Evolutionary conservation across 2,888 invertebrate genomes (phyloP), one percentile per base, ranked within the genome.

Genomic region (Keiferia lycopersicella): DNA sequence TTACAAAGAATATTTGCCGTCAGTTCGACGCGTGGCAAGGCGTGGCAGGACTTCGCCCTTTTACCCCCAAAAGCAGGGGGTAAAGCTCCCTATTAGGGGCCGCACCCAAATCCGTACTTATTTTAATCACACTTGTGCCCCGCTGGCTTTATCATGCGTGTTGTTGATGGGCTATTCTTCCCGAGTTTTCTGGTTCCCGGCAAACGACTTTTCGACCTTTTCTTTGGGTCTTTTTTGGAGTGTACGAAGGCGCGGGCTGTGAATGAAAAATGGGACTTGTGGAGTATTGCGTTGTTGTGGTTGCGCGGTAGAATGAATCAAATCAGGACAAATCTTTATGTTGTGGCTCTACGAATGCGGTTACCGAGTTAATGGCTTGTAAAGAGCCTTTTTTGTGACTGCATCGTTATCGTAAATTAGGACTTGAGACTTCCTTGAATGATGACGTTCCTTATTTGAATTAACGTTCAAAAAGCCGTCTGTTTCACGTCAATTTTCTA

Each of bases 21-120:
- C 53, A 58, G 48, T n/a, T 75, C 71, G 77, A 71, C 70, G 73
- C 66, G 69, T 67, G 67, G 64, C 69, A 67, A 76, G 78, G 80
- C 76, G 81, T 77, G 81, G 79, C 73, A 72, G 71, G 74, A 71
- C 74, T 71, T 71, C 72, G 71, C 72, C 73, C 75, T 81, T 20
- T 45, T 26, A 12, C 41, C 65, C 63, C 66, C 26, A 53, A 30
- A 53, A 53, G n/a, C 30, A 26, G 26, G 56, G 56, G 56, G 56
- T 56, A 16, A 56, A 56, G 10, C 16, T 59, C 66, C 64, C 65
- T 30, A 80, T 82, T 81, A 81, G 74, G 79, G 75, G 76, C 73
- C 76, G 80, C 86, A 77, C 87, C 87, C 83, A 86, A 87, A 87
- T 87, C 86, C 86, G 80, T 84, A 84, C 87, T 88, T 87, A 88